Percentiles rank a stretch among this genome's conserved stretches.
phyloP scores from a whole-genome alignment of 1,140 invertebrate genomes.

The Protaetia brevitarsis region DNA sequence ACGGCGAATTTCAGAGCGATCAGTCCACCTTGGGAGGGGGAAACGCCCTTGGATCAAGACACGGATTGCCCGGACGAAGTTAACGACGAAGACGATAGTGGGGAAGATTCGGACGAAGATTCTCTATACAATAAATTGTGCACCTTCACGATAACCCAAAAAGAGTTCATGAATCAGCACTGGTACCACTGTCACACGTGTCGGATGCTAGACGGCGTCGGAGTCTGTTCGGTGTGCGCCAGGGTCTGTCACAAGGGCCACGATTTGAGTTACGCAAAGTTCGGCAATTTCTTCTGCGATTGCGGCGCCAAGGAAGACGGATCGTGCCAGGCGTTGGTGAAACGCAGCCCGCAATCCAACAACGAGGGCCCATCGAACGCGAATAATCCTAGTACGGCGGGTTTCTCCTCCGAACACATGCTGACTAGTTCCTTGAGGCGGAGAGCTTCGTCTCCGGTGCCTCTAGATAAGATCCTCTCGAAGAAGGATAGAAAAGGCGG shows the following conservation, averaged over 20 bases:
- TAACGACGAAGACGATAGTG: constrained; percentile 88
- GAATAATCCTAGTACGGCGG: constrained; percentile 41
- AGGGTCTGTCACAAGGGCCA: constrained; percentile 95
- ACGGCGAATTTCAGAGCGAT: constrained; percentile 53
- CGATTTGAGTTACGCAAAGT: constrained; percentile 97
- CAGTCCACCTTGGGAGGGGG: constrained; percentile 76
- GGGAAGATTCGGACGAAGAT: constrained; percentile 95
- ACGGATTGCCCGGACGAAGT: constrained; percentile 81
- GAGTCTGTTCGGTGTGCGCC: constrained; percentile 96
- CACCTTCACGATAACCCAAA: constrained; percentile 94
- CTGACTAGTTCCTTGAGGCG: constrained; percentile 65
- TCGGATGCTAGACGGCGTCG: constrained; percentile 96
- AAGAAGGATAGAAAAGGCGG: constrained; percentile 34
- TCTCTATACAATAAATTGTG: constrained; percentile 91
- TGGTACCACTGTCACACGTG: constrained; percentile 99
- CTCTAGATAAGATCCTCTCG: constrained; percentile 48
- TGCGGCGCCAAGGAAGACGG: constrained; percentile 95
- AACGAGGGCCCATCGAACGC: constrained; percentile 42
- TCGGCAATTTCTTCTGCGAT: constrained; percentile 98
- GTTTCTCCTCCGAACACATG: constrained; percentile 46
- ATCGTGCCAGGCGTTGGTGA: constrained; percentile 69
- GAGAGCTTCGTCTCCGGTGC: constrained; percentile 67
- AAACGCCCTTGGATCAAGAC: constrained; percentile 69
- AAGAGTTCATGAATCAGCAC: constrained; percentile 98
- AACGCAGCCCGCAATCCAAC: constrained; percentile 61